phyloP scores from a whole-genome alignment of 2,113 vertebrate genomes.

The Dicaeum eximium region DNA sequence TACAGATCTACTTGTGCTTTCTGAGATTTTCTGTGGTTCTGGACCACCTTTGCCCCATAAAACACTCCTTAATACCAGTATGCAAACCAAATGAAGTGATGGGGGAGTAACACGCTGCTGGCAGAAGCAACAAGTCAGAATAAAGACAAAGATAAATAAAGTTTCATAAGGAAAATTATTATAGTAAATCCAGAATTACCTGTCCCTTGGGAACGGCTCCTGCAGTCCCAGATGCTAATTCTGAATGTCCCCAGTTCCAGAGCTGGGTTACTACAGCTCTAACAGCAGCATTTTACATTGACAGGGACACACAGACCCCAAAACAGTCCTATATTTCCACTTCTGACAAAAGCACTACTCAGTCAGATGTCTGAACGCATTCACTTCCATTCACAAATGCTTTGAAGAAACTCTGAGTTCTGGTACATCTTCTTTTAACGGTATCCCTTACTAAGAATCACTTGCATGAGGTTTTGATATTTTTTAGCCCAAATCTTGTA shows the following conservation, averaged over 20 bases:
- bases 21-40: neutral
- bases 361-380: fast-evolving
- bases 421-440: neutral
- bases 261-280: neutral
- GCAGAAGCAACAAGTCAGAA: neutral
- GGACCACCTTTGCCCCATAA: neutral
- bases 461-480: neutral
- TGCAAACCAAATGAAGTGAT: neutral
- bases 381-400: neutral
- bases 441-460: neutral
- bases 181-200: neutral
- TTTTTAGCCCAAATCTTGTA: neutral
- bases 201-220: neutral
- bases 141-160: neutral
- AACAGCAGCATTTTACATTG: neutral
- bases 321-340: neutral
- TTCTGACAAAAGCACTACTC: neutral
- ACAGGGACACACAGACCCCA: neutral
- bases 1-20: neutral
- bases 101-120: neutral
- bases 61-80: neutral
- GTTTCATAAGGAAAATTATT: neutral
- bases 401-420: neutral
- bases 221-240: neutral
- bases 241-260: neutral